These are phyloP conservation scores for Scomber scombrus DNA, from an alignment of 2,113 vertebrate species.

Conservation along the genomic window DNA sequence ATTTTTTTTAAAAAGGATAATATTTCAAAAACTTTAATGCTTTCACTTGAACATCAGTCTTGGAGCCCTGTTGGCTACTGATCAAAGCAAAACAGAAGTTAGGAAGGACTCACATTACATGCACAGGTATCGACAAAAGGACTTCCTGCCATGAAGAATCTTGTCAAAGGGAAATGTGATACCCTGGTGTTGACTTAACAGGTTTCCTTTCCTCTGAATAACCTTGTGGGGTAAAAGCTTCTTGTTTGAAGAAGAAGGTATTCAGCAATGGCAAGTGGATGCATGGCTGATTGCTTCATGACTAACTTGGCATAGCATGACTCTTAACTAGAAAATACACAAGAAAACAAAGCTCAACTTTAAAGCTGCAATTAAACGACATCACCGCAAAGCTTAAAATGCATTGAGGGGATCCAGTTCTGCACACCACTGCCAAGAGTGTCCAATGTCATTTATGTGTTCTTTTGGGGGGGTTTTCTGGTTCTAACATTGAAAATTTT, in stretches of 20 bases:
- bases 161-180: slow-evolving; percentile 62
- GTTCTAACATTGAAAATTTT: background rate
- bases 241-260: slow-evolving; percentile 62
- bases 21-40: background rate
- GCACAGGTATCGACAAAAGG: slow-evolving; percentile 33
- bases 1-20: background rate
- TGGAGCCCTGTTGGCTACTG: background rate
- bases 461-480: background rate
- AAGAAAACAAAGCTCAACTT: slow-evolving; percentile 53
- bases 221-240: slow-evolving; percentile 54
- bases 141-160: slow-evolving; percentile 52
- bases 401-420: slow-evolving; percentile 26
- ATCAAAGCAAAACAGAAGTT: slow-evolving; percentile 23
- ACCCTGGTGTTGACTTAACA: slow-evolving; percentile 60
- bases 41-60: background rate
- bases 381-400: slow-evolving; percentile 23
- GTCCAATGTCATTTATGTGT: slow-evolving; percentile 21
- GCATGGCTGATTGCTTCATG: slow-evolving; percentile 49
- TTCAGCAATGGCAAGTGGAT: slow-evolving; percentile 31
- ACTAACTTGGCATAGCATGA: slow-evolving; percentile 45
- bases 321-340: slow-evolving; percentile 58
- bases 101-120: slow-evolving; percentile 27
- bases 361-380: slow-evolving; percentile 51
- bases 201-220: slow-evolving; percentile 48
- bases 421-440: background rate